Conservation (phyloP, 2,113 vertebrate genomes). For the Nanorana parkeri region DNA sequence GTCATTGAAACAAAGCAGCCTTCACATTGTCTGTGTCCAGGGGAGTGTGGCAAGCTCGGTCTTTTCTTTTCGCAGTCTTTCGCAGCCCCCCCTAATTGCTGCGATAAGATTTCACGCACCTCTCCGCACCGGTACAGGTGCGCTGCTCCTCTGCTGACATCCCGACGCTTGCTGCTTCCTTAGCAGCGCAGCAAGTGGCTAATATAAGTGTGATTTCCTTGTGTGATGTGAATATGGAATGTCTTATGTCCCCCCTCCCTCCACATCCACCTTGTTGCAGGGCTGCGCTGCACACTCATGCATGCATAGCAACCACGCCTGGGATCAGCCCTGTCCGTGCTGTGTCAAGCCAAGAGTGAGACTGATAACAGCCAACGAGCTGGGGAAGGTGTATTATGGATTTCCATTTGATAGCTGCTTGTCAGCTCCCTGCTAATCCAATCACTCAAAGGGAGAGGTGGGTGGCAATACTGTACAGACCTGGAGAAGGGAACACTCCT, state of each 20-base stretch:
- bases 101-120: not conserved
- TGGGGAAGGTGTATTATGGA: not conserved
- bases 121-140: not conserved
- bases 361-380: not conserved
- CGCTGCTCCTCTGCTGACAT: not conserved
- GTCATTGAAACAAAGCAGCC: not conserved
- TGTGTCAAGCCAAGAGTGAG: not conserved
- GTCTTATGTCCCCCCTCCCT: not conserved
- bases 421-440: not conserved
- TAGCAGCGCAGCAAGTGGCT: not conserved
- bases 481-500: no score
- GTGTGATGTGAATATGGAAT: not conserved
- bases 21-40: not conserved
- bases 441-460: not conserved
- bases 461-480: not conserved
- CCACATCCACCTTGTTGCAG: no score
- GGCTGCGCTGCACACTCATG: no score
- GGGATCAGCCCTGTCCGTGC: not conserved
- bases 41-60: not conserved
- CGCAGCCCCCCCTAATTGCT: not conserved
- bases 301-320: not conserved
- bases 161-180: not conserved
- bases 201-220: not conserved
- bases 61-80: not conserved
- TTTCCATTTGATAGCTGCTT: not conserved